phyloP scores from a whole-genome alignment of 2,888 invertebrate species.

The Monopis laevigella region DNA sequence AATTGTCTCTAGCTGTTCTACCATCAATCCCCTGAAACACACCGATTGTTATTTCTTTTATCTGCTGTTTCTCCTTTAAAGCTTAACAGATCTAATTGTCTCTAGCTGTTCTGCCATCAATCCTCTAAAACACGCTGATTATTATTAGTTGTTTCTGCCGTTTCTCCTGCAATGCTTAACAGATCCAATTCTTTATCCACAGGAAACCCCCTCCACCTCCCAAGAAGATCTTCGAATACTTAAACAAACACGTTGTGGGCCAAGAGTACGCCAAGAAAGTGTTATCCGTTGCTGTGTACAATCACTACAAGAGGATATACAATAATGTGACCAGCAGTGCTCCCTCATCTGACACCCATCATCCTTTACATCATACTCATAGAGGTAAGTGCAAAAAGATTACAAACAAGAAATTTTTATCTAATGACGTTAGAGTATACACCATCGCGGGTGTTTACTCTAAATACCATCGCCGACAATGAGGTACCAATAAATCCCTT shows the following conservation, averaged over 20 bases:
- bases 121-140: too few species aligned
- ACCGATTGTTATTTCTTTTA: too few species aligned
- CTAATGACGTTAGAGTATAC: too few species aligned
- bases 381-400: constrained; percentile 74
- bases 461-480: too few species aligned
- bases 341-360: constrained; percentile 62
- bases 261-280: constrained; percentile 98
- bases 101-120: too few species aligned
- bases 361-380: constrained; percentile 77
- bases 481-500: too few species aligned
- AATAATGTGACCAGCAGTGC: constrained; percentile 77
- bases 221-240: constrained; percentile 95
- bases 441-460: too few species aligned
- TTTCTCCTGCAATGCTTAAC: not conserved
- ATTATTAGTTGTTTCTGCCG: not conserved
- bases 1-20: too few species aligned
- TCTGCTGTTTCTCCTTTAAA: too few species aligned
- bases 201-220: constrained; percentile 94
- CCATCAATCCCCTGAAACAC: too few species aligned
- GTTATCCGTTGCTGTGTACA: constrained; percentile 96
- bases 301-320: constrained; percentile 97
- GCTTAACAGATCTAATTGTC: too few species aligned
- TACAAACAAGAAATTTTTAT: too few species aligned
- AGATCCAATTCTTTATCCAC: constrained; percentile 19
- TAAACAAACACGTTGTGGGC: constrained; percentile 96